Conservation (phyloP, 2,797 vertebrate genomes). For the Acipenser oxyrinchus region DNA sequence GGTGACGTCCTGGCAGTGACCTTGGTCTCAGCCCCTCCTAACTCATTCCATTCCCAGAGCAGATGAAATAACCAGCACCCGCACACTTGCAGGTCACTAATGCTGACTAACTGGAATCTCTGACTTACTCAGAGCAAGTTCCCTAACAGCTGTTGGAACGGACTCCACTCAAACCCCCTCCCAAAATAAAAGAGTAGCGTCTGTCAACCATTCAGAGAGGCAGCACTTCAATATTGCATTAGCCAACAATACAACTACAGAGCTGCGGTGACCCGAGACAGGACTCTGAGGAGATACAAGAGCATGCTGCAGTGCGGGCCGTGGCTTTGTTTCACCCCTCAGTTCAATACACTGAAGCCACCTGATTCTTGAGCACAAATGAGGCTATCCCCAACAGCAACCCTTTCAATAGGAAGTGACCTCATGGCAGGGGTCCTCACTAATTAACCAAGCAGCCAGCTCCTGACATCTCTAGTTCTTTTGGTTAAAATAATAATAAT, state of each 20-base stretch:
- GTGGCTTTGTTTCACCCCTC: constrained; percentile 13
- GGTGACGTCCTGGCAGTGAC: constrained; percentile 3
- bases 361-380: no score
- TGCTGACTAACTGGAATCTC: neutral
- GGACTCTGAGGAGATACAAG: constrained; percentile 5
- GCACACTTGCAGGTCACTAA: neutral
- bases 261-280: neutral
- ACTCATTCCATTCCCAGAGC: neutral
- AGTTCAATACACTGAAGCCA: constrained; percentile 21
- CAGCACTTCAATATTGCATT: neutral
- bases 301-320: constrained; percentile 21
- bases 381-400: constrained; percentile 21
- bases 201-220: neutral
- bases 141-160: neutral
- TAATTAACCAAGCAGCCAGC: constrained; percentile 19
- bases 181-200: neutral
- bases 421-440: constrained; percentile 8
- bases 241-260: neutral
- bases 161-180: neutral
- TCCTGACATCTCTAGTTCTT: constrained; percentile 19
- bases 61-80: neutral
- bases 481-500: constrained; percentile 5
- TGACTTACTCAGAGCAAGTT: neutral
- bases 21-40: neutral
- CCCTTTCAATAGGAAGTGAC: constrained; percentile 16